Conservation (phyloP, 2,888 invertebrate genomes). For the Dryocosmus kuriphilus region DNA sequence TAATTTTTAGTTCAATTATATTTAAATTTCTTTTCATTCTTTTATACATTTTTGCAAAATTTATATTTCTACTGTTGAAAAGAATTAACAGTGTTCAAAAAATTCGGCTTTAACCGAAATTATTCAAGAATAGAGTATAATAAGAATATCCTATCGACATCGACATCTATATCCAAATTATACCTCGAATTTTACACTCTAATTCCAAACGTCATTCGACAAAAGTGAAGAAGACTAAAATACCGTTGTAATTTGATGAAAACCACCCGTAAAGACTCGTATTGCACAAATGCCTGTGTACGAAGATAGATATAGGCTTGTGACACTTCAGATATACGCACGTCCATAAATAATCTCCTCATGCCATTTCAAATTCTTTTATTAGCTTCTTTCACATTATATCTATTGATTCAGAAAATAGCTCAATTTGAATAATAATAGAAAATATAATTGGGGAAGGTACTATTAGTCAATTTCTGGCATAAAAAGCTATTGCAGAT, state of each 20-base stretch:
- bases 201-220: slow-evolving; percentile 10
- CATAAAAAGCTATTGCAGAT: background rate
- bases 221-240: slow-evolving; percentile 29
- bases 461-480: background rate
- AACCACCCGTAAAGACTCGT: slow-evolving; percentile 17
- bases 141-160: background rate
- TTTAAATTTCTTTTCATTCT: too few relatives aligned
- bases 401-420: background rate
- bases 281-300: slow-evolving; percentile 20
- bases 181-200: background rate
- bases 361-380: slow-evolving; percentile 21
- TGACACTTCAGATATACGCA: slow-evolving; percentile 20
- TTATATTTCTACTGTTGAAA: too few relatives aligned
- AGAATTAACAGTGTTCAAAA: too few relatives aligned
- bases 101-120: too few relatives aligned
- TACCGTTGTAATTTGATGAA: slow-evolving; percentile 26
- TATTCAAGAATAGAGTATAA: background rate
- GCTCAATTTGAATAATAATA: slow-evolving; percentile 19
- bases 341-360: slow-evolving; percentile 3
- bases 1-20: too few relatives aligned
- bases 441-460: background rate
- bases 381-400: background rate
- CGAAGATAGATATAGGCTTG: background rate
- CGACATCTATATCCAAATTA: too few relatives aligned
- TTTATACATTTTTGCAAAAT: too few relatives aligned